These are phyloP conservation scores for Enteromius viviparus DNA, from an alignment of 2,797 vertebrate genomes.

Conservation along the genomic window DNA sequence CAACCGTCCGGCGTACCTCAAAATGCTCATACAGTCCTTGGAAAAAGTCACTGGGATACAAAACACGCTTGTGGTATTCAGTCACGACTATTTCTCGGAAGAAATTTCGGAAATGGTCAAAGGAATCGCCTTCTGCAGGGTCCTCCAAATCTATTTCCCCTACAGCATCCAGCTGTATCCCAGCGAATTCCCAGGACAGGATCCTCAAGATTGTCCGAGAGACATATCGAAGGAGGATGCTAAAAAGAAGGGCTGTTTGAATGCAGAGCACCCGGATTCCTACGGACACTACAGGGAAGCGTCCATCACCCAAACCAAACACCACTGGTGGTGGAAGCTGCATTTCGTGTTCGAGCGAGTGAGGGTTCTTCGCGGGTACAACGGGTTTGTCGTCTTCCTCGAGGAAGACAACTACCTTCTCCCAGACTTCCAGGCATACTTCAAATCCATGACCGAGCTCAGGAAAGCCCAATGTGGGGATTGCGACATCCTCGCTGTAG, in stretches of 20 bases:
- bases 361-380: constrained; percentile 73
- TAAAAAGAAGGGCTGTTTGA: constrained; percentile 73
- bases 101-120: constrained; percentile 75
- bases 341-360: constrained; percentile 84
- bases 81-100: constrained; percentile 79
- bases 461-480: constrained; percentile 70
- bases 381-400: constrained; percentile 73
- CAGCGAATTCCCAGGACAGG: constrained; percentile 77
- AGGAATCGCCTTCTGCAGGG: constrained; percentile 79
- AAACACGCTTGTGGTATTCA: constrained; percentile 78
- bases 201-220: constrained; percentile 75
- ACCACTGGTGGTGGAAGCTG: constrained; percentile 87
- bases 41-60: constrained; percentile 70
- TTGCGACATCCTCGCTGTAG: constrained; percentile 77
- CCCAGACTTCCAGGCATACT: constrained; percentile 77
- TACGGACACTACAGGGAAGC: constrained; percentile 83
- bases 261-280: constrained; percentile 77
- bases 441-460: constrained; percentile 70
- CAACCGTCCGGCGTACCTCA: constrained; percentile 78
- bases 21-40: constrained; percentile 76
- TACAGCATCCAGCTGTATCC: constrained; percentile 82
- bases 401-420: constrained; percentile 83
- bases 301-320: constrained; percentile 79
- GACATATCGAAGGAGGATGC: constrained; percentile 74
- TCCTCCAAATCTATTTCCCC: constrained; percentile 83